These are phyloP conservation scores for Ramazzottius varieornatus DNA, from an alignment of 2,888 invertebrate genomes.

Conservation along the genomic window DNA sequence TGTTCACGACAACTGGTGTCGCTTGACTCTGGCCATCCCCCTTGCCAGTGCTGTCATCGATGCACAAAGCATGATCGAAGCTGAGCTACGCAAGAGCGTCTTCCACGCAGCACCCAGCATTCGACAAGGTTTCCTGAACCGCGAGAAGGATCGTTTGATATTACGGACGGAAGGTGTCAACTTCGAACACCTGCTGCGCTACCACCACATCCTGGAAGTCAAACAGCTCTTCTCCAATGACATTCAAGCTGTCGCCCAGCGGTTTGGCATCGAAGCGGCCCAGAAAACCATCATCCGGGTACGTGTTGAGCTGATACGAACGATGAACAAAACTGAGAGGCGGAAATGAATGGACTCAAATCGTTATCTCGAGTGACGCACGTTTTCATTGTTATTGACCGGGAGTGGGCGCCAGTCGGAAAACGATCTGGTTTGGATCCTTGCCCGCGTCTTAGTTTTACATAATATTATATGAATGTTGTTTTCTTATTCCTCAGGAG, in stretches of 20 bases:
- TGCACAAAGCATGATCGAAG: slow-evolving; percentile 20
- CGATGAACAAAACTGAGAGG: neutral
- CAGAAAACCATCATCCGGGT: slow-evolving; percentile 56
- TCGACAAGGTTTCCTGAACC: slow-evolving; percentile 51
- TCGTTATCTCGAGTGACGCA: no score
- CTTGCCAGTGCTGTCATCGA: neutral
- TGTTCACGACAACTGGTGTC: slow-evolving; percentile 52
- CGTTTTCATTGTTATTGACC: no score
- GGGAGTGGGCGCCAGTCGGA: no score
- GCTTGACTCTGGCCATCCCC: slow-evolving; percentile 36
- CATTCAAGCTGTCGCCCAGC: slow-evolving; percentile 55
- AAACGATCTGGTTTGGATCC: no score
- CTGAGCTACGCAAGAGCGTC: slow-evolving; percentile 31
- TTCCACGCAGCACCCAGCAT: slow-evolving; percentile 48
- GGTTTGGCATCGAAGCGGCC: slow-evolving; percentile 90
- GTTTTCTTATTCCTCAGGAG: no score
- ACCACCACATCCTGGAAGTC: slow-evolving; percentile 46
- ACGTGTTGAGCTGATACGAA: slow-evolving; percentile 11
- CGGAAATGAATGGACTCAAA: neutral
- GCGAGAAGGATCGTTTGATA: slow-evolving; percentile 22
- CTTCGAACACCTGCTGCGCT: slow-evolving; percentile 53
- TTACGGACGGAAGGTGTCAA: slow-evolving; percentile 89
- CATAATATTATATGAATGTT: no score
- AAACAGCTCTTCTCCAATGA: slow-evolving; percentile 70
- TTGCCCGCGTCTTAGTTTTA: no score